Percentiles rank a stretch among this genome's conserved stretches.
Conservation (phyloP, 2,797 vertebrate species). For the Acanthurus leucopareius region DNA sequence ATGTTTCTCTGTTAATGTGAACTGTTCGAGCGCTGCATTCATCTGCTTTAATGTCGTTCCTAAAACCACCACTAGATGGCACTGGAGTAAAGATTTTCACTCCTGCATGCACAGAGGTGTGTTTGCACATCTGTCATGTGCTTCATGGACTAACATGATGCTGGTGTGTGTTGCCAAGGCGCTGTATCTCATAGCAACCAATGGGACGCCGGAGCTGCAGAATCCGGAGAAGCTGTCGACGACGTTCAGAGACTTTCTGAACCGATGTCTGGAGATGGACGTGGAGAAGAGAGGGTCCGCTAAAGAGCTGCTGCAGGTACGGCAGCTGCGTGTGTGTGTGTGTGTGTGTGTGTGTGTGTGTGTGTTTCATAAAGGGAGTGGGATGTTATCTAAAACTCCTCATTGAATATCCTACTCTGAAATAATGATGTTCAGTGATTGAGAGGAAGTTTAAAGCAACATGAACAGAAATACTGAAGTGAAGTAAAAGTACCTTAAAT, state of each 20-base stretch:
- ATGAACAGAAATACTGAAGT: too few relatives aligned
- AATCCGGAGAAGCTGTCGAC: constrained; percentile 94
- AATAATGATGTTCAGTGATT: too few relatives aligned
- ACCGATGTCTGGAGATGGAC: constrained; percentile 96
- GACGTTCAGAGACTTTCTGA: constrained; percentile 95
- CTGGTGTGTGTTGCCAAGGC: constrained; percentile 83
- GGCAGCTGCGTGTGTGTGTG: not conserved
- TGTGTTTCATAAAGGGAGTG: too few relatives aligned
- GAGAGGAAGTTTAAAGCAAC: too few relatives aligned
- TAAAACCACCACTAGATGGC: constrained; percentile 37
- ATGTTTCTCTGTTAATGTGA: too few relatives aligned
- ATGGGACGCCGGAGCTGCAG: constrained; percentile 96
- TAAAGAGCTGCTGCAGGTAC: constrained; percentile 94
- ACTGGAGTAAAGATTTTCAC: not conserved
- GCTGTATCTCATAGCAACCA: constrained; percentile 97
- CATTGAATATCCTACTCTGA: too few relatives aligned
- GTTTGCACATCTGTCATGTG: not conserved
- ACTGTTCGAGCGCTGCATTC: not conserved
- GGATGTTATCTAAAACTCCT: too few relatives aligned
- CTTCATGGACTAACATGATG: not conserved
- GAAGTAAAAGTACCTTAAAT: too few relatives aligned
- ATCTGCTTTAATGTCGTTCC: not conserved
- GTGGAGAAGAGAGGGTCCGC: constrained; percentile 97
- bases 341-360: constrained; percentile 11
- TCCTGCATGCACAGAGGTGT: rapidly evolving